Conservation (phyloP, 2,797 vertebrate species). For the Sparus aurata region DNA sequence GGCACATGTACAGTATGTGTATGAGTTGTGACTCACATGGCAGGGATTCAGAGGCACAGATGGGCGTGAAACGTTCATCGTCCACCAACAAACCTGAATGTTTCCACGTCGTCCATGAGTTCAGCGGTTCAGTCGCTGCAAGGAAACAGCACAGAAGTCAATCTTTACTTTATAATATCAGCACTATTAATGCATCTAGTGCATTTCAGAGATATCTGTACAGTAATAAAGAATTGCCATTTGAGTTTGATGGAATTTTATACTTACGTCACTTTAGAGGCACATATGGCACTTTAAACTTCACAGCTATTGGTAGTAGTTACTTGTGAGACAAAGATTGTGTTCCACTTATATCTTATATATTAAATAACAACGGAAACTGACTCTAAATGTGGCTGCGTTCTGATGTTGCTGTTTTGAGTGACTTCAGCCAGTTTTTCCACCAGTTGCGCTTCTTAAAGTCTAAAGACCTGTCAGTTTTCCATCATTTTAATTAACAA, state of each 20-base stretch:
- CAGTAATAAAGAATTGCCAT: background rate
- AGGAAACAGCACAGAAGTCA: constrained; percentile 6
- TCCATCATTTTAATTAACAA: background rate
- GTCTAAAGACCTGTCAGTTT: background rate
- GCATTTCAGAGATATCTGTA: background rate
- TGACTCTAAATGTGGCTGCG: background rate
- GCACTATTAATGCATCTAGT: background rate
- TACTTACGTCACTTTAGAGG: background rate
- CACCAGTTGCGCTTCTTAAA: background rate
- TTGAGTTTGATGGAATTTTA: background rate
- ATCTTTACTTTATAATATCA: background rate
- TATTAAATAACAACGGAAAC: background rate
- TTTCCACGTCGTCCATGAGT: constrained; percentile 35
- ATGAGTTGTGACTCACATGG: constrained; percentile 70
- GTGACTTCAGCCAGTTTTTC: background rate
- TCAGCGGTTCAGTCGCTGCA: constrained; percentile 32
- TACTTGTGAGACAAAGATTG: background rate
- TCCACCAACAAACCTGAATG: background rate
- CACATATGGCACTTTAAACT: background rate
- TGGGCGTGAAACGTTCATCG: constrained; percentile 51
- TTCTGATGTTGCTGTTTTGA: background rate
- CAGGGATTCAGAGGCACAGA: constrained; percentile 58
- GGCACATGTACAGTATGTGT: constrained; percentile 19
- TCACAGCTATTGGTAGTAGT: background rate
- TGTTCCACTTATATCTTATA: background rate